Base-by-base conservation (phyloP, 2,797 vertebrate species). In the Cuculus canorus region DNA sequence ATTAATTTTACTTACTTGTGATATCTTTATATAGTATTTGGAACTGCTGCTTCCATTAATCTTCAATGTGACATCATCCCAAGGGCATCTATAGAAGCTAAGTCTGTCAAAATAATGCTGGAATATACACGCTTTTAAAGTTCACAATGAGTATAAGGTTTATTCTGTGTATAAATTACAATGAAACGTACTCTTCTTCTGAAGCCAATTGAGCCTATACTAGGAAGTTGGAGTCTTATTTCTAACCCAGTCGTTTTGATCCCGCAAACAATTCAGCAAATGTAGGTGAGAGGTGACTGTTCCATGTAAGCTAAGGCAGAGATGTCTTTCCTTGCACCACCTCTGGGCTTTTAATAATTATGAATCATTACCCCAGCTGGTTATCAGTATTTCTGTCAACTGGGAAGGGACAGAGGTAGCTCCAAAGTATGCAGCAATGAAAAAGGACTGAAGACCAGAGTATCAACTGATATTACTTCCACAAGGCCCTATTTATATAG, bases 261-360 rank as follows among this genome's bases (percentile, higher is more conserved):
- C 65, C 56, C 79, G 57, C 41, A 88, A 90, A 82, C 21, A 5
- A 63, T 57, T 88, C 71, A 61, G 82, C 83, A 93, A 90, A 96
- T 92, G 87, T 30, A 95, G 86, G 72, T 82, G 90, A 95, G 92
- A 95, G 88, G 78, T 77, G 27, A 95, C 23, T 57, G 47, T 41
- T 80, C 14, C 1, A 2, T 52, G 48, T 91, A 63, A 89, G 35
- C 72, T 86, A 87, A 85, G 37, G 39, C 59, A 94, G 87, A 85
- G 56, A 47, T 43, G 23, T 60, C 60, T 87, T 87, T 75, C 45
- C 75, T 91, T 50, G 25, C 41, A 73, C 45, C 57, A 70, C 32
- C 45, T 85, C 71, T 92, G 86, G 61, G 68, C 64, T 95, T 92
- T 89, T 78, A 95, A 87, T 92, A 87, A 80, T 92, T 47, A 64